Conservation (phyloP, 1,140 invertebrate genomes). For the Lepidurus packardi region DNA sequence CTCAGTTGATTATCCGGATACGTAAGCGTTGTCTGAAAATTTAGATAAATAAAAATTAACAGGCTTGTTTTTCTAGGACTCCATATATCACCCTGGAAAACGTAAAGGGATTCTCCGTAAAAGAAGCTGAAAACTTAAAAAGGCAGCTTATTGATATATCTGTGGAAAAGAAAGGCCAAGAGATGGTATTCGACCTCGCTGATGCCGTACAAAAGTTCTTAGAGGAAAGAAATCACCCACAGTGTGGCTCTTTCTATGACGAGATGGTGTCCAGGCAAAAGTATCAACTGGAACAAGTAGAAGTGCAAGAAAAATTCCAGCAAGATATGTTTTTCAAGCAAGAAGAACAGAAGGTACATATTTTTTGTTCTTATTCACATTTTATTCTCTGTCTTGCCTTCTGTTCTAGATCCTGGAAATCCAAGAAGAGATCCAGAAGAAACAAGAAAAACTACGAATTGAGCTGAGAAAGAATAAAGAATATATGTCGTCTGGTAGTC, state of each 20-base stretch:
- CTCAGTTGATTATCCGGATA: constrained; percentile 61
- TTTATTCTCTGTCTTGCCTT: background rate
- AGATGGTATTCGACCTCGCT: constrained; percentile 69
- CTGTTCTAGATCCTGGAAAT: constrained; percentile 51
- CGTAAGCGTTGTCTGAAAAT: constrained; percentile 49
- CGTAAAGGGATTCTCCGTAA: constrained; percentile 61
- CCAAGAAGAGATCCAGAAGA: constrained; percentile 60
- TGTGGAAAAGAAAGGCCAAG: constrained; percentile 57
- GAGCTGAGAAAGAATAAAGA: constrained; percentile 28
- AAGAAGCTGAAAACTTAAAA: constrained; percentile 52
- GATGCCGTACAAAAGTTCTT: constrained; percentile 63
- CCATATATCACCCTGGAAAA: constrained; percentile 59
- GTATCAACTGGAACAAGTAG: constrained; percentile 50
- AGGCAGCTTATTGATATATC: constrained; percentile 54
- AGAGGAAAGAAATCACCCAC: constrained; percentile 64
- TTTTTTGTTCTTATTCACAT: constrained; percentile 22
- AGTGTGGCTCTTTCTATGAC: constrained; percentile 70
- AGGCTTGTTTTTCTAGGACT: constrained; percentile 45
- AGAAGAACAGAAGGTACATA: constrained; percentile 37
- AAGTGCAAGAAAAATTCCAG: constrained; percentile 35
- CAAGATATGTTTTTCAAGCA: constrained; percentile 32
- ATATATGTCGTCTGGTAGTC: background rate
- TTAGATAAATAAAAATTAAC: constrained; percentile 22
- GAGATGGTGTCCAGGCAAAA: constrained; percentile 66
- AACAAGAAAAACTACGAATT: constrained; percentile 54